A percentile compares a stretch with the other conserved stretches of the same genome.
Evolutionary conservation across 2,113 vertebrate genomes (phyloP).

Genomic region (Heterotis niloticus): DNA sequence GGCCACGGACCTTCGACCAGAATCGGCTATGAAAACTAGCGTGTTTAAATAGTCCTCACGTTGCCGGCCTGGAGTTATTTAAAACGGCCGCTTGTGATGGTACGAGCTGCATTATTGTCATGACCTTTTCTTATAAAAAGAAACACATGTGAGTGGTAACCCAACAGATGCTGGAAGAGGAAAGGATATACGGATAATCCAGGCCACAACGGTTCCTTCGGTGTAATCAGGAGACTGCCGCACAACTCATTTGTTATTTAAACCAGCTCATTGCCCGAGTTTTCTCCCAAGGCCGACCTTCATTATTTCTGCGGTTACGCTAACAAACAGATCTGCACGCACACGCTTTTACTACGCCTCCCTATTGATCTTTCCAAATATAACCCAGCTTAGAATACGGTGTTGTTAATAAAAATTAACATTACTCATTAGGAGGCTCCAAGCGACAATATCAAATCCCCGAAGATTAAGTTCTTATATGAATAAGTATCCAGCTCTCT

Average conservation of each 20-base stretch:
- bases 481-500: too few relatives aligned
- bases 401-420: background rate
- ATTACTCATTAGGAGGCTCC: background rate
- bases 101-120: background rate
- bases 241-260: conserved; percentile 7
- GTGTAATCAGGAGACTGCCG: conserved; percentile 7
- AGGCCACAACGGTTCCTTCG: background rate
- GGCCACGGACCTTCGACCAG: too few relatives aligned
- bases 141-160: background rate
- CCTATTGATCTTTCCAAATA: background rate
- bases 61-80: too few relatives aligned
- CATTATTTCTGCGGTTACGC: conserved; percentile 16
- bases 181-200: background rate
- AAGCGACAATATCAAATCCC: background rate
- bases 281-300: conserved; percentile 19
- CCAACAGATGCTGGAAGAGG: background rate
- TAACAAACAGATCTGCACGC: conserved; percentile 11
- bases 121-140: background rate
- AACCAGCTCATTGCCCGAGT: conserved; percentile 8
- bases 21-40: too few relatives aligned
- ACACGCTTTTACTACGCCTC: background rate
- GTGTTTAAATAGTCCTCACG: too few relatives aligned
- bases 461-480: background rate
- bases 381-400: background rate
- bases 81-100: too few relatives aligned